phyloP scores from a whole-genome alignment of 2,797 vertebrate genomes.

The Scleropages formosus region DNA sequence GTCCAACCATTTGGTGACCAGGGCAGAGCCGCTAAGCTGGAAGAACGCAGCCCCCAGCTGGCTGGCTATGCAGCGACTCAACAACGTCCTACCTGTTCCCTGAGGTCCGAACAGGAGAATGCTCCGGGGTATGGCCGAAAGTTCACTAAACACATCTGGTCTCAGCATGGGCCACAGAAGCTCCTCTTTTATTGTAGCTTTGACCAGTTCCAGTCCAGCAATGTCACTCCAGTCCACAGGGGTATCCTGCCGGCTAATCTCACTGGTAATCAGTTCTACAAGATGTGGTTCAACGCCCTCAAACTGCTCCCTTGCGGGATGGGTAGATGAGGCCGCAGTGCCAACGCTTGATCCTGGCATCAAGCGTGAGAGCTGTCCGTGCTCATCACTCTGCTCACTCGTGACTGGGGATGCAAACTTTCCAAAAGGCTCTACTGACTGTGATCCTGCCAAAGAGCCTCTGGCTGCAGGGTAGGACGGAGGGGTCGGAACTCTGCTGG shows the following conservation, averaged over 20 bases:
- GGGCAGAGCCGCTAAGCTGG: slow-evolving; percentile 84
- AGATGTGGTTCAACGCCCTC: slow-evolving; percentile 93
- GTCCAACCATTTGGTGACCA: slow-evolving; percentile 92
- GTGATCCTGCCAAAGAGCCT: slow-evolving; percentile 79
- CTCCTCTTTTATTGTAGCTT: slow-evolving; percentile 95
- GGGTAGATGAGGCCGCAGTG: slow-evolving; percentile 89
- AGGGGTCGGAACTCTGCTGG: slow-evolving; percentile 86
- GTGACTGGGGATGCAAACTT: slow-evolving; percentile 89
- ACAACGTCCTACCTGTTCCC: slow-evolving; percentile 93
- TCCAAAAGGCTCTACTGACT: slow-evolving; percentile 84
- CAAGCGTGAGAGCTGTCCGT: slow-evolving; percentile 85
- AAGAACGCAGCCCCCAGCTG: slow-evolving; percentile 94
- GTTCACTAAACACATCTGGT: slow-evolving; percentile 93
- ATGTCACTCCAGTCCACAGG: slow-evolving; percentile 98
- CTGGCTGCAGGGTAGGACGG: slow-evolving; percentile 90
- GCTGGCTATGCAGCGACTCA: slow-evolving; percentile 93
- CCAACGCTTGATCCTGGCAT: slow-evolving; percentile 83
- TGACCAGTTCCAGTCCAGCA: slow-evolving; percentile 92
- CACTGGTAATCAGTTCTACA: slow-evolving; percentile 93
- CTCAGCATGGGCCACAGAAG: slow-evolving; percentile 96
- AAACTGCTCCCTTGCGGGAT: slow-evolving; percentile 91
- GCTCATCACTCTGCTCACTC: slow-evolving; percentile 85
- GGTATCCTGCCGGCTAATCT: slow-evolving; percentile 92
- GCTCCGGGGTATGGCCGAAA: slow-evolving; percentile 90
- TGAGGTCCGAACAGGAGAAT: slow-evolving; percentile 97